Evolutionary conservation across 2,888 invertebrate species (phyloP).

Genomic region (Mamestra brassicae): DNA sequence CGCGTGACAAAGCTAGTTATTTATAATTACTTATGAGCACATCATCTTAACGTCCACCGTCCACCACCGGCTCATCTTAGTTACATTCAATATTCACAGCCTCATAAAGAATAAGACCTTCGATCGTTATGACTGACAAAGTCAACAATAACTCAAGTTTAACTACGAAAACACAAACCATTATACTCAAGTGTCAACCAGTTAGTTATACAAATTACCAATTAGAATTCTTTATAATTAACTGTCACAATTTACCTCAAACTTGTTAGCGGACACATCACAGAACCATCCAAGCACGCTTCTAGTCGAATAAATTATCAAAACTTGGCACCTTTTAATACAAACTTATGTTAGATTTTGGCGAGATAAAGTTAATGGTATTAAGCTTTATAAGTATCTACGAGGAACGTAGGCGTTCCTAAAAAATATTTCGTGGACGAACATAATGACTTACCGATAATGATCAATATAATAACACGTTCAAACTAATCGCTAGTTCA

Average conservation of each 20-base stretch:
- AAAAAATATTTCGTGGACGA: constrained; percentile 82
- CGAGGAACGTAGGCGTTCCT: constrained; percentile 77
- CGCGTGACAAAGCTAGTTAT: no score
- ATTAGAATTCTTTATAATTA: constrained; percentile 44
- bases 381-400: constrained; percentile 67
- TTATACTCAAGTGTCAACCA: constrained; percentile 50
- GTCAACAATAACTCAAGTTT: constrained; percentile 35
- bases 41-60: background rate
- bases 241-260: constrained; percentile 35
- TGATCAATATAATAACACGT: constrained; percentile 81
- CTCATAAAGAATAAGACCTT: constrained; percentile 12
- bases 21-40: constrained; percentile 4
- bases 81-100: background rate
- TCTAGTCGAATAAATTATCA: constrained; percentile 52
- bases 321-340: constrained; percentile 59
- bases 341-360: constrained; percentile 58
- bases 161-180: constrained; percentile 35
- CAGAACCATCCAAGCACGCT: constrained; percentile 16
- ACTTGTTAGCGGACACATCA: constrained; percentile 43
- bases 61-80: background rate
- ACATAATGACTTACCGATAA: constrained; percentile 85
- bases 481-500: constrained; percentile 72
- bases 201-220: constrained; percentile 42
- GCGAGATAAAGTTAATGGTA: constrained; percentile 70
- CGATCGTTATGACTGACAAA: constrained; percentile 19